Evolutionary conservation across 2,113 vertebrate genomes (phyloP).

Genomic region (Hippocampus zosterae): DNA sequence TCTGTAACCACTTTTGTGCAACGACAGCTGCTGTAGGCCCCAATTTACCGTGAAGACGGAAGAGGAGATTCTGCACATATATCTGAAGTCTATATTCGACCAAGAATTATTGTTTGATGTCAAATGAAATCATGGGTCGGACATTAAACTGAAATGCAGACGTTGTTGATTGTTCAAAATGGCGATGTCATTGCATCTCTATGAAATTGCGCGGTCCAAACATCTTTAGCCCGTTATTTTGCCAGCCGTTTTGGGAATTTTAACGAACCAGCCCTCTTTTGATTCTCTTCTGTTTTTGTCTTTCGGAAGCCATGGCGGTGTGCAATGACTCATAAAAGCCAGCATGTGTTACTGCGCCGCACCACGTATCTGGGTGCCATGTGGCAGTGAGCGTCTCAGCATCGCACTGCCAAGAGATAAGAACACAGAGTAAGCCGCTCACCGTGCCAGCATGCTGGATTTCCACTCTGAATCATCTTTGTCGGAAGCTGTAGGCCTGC

Average conservation of each 20-base stretch:
- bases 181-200: background rate
- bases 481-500: slow-evolving; percentile 46
- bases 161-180: background rate
- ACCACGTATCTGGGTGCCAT: slow-evolving; percentile 67
- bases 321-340: slow-evolving; percentile 15
- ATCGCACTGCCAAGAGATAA: slow-evolving; percentile 68
- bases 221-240: background rate
- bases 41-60: no score
- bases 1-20: no score
- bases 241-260: background rate
- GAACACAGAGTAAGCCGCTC: slow-evolving; percentile 59
- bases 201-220: background rate
- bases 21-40: no score
- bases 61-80: no score
- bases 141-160: background rate
- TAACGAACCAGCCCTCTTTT: background rate
- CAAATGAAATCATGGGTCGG: no score
- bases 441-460: slow-evolving; percentile 58
- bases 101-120: no score
- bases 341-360: slow-evolving; percentile 37
- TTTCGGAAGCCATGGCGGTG: background rate
- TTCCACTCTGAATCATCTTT: slow-evolving; percentile 51
- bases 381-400: slow-evolving; percentile 58
- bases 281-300: background rate
- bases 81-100: no score